Conservation (phyloP, 2,888 invertebrate species). For the Cryptocephalus primarius region DNA sequence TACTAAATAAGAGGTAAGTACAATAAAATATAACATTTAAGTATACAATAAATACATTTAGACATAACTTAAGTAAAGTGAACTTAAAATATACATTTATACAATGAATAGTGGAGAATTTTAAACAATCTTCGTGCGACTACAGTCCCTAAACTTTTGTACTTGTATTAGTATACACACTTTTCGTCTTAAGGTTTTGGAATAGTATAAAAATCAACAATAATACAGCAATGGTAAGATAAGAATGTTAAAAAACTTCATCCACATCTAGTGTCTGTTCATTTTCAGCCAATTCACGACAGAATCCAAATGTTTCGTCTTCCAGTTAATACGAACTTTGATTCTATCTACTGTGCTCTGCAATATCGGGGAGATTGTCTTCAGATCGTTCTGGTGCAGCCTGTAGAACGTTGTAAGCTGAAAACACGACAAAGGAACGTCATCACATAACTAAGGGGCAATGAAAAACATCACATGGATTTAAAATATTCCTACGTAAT, state of each 20-base stretch:
- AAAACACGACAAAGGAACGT: conserved; percentile 9
- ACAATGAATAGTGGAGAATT: too few species aligned
- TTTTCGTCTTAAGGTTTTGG: too few species aligned
- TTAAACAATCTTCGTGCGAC: too few species aligned
- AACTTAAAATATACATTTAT: too few species aligned
- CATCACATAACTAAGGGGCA: background rate
- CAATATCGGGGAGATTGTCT: conserved; percentile 26
- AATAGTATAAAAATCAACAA: too few species aligned
- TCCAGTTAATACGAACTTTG: conserved; percentile 31
- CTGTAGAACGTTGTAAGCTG: conserved; percentile 33
- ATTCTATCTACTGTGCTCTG: conserved; percentile 31
- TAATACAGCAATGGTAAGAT: background rate
- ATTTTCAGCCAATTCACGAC: conserved; percentile 27
- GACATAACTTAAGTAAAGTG: too few species aligned
- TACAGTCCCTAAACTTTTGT: too few species aligned
- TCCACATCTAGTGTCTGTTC: conserved; percentile 11
- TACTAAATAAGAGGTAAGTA: too few species aligned
- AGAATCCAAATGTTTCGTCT: conserved; percentile 25
- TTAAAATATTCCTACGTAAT: too few species aligned
- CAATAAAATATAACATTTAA: too few species aligned
- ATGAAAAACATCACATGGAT: background rate
- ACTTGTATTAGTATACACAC: too few species aligned
- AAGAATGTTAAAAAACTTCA: background rate
- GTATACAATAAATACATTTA: too few species aligned
- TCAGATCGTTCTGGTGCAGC: conserved; percentile 27